phyloP scores from a whole-genome alignment of 1,140 invertebrate species.

The Chironomus striatipennis region DNA sequence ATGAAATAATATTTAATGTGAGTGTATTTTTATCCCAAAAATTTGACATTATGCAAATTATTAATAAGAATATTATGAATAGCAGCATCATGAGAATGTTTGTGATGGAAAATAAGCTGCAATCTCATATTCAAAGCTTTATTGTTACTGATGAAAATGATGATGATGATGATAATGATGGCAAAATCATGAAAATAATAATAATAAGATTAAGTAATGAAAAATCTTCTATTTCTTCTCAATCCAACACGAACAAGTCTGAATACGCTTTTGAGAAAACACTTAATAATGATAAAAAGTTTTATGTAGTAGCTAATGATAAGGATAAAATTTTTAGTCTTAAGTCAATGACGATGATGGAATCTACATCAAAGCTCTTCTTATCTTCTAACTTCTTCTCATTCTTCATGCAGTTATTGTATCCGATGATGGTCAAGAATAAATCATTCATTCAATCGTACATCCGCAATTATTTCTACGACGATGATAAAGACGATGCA shows the following conservation, averaged over 20 bases:
- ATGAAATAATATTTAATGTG: constrained; percentile 22
- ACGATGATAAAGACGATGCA: not conserved
- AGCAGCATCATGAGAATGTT: not conserved
- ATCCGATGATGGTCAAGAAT: not conserved
- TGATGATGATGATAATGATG: not conserved
- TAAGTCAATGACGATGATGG: constrained; percentile 20
- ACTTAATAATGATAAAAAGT: constrained; percentile 17
- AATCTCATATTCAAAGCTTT: constrained; percentile 24
- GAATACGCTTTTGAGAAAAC: constrained; percentile 23
- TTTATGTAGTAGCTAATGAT: constrained; percentile 22
- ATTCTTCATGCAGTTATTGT: constrained; percentile 16
- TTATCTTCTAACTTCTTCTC: constrained; percentile 5
- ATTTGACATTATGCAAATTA: constrained; percentile 12
- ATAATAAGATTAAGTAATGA: too few species aligned
- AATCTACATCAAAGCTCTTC: constrained; percentile 22
- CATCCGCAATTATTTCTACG: not conserved
- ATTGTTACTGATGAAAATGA: constrained; percentile 14
- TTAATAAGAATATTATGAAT: not conserved
- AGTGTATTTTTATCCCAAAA: constrained; percentile 23
- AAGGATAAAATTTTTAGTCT: not conserved
- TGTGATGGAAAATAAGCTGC: not conserved
- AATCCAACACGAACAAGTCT: constrained; percentile 23
- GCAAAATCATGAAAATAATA: not conserved
- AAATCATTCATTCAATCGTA: not conserved
- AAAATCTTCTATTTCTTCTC: constrained; percentile 16